A percentile compares a stretch with the other conserved stretches of the same genome.
These are phyloP conservation scores for Tetranychus cinnabarinus DNA, from an alignment of 1,140 invertebrate species.

Conservation along the genomic window DNA sequence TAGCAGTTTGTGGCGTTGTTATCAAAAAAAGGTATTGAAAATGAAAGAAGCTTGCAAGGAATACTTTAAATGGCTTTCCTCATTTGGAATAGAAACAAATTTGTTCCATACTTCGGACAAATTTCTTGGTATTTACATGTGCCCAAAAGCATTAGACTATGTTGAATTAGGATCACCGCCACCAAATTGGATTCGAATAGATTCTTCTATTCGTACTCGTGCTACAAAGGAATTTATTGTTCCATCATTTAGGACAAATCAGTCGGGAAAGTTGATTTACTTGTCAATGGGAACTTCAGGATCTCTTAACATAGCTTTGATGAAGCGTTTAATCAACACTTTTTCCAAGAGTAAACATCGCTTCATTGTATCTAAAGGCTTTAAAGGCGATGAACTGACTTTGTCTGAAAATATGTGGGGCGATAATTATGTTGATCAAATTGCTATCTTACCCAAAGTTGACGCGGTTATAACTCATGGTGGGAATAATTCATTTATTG, in stretches of 20 bases:
- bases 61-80: background rate
- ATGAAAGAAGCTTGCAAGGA: background rate
- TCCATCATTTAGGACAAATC: background rate
- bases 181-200: background rate
- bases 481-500: slow-evolving; percentile 13
- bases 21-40: background rate
- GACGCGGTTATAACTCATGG: slow-evolving; percentile 18
- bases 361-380: slow-evolving; percentile 5
- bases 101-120: background rate
- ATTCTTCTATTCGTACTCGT: background rate
- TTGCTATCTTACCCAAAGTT: background rate
- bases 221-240: background rate
- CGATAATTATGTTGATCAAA: slow-evolving; percentile 2
- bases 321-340: slow-evolving; percentile 2
- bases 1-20: background rate
- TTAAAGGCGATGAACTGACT: background rate
- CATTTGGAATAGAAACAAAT: background rate
- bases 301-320: background rate
- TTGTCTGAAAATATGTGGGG: slow-evolving; percentile 7
- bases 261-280: slow-evolving; percentile 3
- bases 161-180: background rate
- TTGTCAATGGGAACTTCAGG: slow-evolving; percentile 6
- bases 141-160: background rate
- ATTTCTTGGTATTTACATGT: background rate
- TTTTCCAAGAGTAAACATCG: background rate